A percentile compares a stretch with the other conserved stretches of the same genome.
Conservation (phyloP, 1,140 invertebrate species). For the Sycobia sp. region DNA sequence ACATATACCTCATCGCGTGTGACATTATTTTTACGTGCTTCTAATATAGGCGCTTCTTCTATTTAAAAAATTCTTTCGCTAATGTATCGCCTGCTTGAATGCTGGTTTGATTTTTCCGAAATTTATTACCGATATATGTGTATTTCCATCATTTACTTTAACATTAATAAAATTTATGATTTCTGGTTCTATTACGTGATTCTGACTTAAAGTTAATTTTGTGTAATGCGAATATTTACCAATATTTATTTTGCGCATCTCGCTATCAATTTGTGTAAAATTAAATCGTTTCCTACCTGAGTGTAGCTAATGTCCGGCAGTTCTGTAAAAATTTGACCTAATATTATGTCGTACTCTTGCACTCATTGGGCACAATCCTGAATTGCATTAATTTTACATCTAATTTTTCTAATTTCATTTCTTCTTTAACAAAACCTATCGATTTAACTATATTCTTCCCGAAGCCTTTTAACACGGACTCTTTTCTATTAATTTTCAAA, state of each 20-base stretch:
- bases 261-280: not conserved
- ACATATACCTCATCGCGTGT: no score
- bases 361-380: slow-evolving; percentile 32
- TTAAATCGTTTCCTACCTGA: slow-evolving; percentile 4
- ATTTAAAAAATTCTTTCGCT: no score
- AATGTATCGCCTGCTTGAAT: no score
- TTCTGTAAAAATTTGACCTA: slow-evolving; percentile 29
- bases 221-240: not conserved
- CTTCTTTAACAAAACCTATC: slow-evolving; percentile 14
- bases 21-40: no score
- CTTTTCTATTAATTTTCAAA: not conserved
- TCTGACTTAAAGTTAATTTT: not conserved
- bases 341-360: slow-evolving; percentile 19
- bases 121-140: not conserved
- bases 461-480: slow-evolving; percentile 17
- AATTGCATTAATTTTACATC: not conserved
- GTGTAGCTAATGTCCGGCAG: slow-evolving; percentile 1
- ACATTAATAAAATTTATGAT: slow-evolving; percentile 14
- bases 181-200: slow-evolving; percentile 2
- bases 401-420: slow-evolving; percentile 13
- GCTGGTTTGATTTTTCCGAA: no score
- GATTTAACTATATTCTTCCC: slow-evolving; percentile 24
- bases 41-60: no score
- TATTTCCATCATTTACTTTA: not conserved
- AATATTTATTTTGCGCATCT: no score